Evolutionary conservation across 1,140 invertebrate species (phyloP).

Genomic region (Bombus turneri): DNA sequence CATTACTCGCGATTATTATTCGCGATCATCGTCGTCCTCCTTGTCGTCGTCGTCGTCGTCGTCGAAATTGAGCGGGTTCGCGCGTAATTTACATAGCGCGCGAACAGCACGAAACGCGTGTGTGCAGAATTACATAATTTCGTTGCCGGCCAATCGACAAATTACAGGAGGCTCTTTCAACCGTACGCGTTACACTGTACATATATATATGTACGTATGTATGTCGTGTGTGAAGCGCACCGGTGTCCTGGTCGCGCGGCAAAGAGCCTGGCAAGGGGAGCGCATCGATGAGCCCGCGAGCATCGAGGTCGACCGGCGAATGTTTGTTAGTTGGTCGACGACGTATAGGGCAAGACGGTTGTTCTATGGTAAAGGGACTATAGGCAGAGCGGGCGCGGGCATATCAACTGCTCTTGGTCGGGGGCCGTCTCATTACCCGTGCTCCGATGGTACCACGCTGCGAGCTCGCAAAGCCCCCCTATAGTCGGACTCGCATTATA

Average conservation of each 20-base stretch:
- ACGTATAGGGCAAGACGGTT: slow-evolving; percentile 38
- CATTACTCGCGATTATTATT: not conserved
- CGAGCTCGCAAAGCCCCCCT: slow-evolving; percentile 71
- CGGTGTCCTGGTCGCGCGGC: not conserved
- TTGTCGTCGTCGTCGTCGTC: not conserved
- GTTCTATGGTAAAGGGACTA: slow-evolving; percentile 59
- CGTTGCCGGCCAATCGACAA: not conserved
- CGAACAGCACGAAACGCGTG: slow-evolving; percentile 2
- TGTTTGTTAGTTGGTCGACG: slow-evolving; percentile 59
- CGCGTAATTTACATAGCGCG: slow-evolving; percentile 22
- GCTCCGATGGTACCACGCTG: slow-evolving; percentile 79
- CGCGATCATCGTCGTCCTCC: not conserved
- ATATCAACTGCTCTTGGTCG: slow-evolving; percentile 81
- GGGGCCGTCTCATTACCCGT: slow-evolving; percentile 82
- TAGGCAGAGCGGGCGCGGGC: slow-evolving; percentile 58
- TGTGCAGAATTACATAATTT: slow-evolving; percentile 18
- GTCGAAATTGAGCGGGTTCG: not conserved
- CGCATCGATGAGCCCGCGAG: slow-evolving; percentile 55
- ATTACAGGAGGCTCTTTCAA: slow-evolving; percentile 6
- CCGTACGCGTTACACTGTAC: not conserved
- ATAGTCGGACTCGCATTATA: slow-evolving; percentile 70
- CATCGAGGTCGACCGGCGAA: slow-evolving; percentile 42
- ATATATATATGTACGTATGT: no score
- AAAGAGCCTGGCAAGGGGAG: not conserved
- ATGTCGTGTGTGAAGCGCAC: not conserved